Percentiles rank a stretch among this genome's conserved stretches.
These are phyloP conservation scores for Enteromius radiatus DNA, from an alignment of 2,797 vertebrate genomes.

Conservation along the genomic window DNA sequence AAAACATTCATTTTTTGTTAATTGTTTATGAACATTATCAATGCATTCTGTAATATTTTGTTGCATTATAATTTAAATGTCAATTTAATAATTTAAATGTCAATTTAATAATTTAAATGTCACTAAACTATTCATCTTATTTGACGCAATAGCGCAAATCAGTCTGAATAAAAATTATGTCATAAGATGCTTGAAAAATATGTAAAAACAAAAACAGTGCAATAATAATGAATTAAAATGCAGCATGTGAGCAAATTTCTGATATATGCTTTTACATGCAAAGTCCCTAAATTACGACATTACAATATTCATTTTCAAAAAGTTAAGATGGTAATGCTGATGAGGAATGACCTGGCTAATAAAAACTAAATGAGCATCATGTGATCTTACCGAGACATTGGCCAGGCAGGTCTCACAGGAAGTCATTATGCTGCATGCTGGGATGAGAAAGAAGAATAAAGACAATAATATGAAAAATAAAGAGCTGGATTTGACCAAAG, in stretches of 20 bases:
- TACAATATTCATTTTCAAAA: neutral
- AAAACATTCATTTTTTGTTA: too few relatives aligned
- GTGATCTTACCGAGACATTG: conserved; percentile 55
- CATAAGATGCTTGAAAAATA: neutral
- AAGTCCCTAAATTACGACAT: neutral
- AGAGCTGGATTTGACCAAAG: neutral
- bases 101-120: too few relatives aligned
- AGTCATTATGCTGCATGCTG: conserved; percentile 41
- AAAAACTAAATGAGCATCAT: neutral
- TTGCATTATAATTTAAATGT: neutral
- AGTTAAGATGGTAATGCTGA: neutral
- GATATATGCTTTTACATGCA: neutral
- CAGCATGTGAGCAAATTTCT: neutral
- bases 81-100: too few relatives aligned
- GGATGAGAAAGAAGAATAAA: conserved; percentile 1
- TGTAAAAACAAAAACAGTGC: neutral
- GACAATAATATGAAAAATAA: neutral
- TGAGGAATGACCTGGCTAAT: neutral
- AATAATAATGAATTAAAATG: neutral
- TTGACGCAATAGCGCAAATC: neutral
- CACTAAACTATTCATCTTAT: neutral
- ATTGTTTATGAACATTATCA: neutral
- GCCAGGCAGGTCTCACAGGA: conserved; percentile 56
- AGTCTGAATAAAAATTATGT: neutral
- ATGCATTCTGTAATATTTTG: neutral